Evolutionary conservation across 2,888 invertebrate species (phyloP).

Genomic region (Dione vanillae): DNA sequence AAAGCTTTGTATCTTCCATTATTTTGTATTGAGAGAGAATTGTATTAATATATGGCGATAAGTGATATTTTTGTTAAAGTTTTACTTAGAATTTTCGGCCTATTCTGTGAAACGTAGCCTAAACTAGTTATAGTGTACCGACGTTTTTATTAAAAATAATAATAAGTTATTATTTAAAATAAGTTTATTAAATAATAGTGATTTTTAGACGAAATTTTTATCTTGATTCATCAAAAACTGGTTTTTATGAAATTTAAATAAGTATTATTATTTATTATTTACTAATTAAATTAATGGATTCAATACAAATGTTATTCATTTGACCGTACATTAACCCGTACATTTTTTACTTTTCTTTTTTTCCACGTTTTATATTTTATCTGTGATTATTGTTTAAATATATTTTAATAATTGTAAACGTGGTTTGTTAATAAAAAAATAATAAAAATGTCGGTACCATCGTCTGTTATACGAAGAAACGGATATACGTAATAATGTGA

Average conservation of each 20-base stretch:
- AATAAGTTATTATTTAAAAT: too few relatives aligned
- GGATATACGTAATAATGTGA: slow-evolving; percentile 81
- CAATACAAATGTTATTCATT: too few relatives aligned
- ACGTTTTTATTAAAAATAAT: slow-evolving; percentile 36
- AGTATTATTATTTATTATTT: too few relatives aligned
- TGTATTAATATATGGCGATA: slow-evolving; percentile 46
- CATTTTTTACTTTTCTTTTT: slow-evolving; percentile 4
- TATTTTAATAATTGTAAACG: slow-evolving; percentile 9
- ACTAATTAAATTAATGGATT: too few relatives aligned
- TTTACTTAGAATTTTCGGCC: slow-evolving; percentile 45
- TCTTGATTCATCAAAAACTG: too few relatives aligned
- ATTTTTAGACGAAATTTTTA: too few relatives aligned
- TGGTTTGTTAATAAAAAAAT: slow-evolving; percentile 4
- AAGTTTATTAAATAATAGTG: too few relatives aligned
- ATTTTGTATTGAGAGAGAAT: slow-evolving; percentile 46
- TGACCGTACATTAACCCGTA: too few relatives aligned
- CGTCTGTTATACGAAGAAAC: slow-evolving; percentile 73
- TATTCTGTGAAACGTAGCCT: slow-evolving; percentile 43
- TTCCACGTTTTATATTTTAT: slow-evolving; percentile 29
- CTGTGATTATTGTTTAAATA: slow-evolving; percentile 31
- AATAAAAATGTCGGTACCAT: slow-evolving; percentile 47
- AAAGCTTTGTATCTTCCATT: slow-evolving; percentile 49
- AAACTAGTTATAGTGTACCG: slow-evolving; percentile 42
- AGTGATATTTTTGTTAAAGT: slow-evolving; percentile 47
- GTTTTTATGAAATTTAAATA: too few relatives aligned